Base-by-base conservation (phyloP, 1,140 invertebrate species). In the Paraescarpia echinospica region DNA sequence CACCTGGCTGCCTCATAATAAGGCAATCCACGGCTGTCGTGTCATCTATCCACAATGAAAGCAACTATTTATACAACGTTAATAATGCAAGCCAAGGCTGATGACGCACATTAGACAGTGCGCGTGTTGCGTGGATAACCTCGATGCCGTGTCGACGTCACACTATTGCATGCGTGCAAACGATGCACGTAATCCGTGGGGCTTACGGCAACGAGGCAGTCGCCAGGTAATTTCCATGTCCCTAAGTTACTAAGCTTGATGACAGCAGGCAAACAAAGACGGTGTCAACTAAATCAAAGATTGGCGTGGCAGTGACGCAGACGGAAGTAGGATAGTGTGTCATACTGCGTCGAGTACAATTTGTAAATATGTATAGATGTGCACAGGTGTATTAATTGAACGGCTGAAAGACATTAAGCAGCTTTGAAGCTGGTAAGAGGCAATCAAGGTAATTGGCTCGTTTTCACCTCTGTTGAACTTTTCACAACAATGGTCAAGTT, bases 21-120 rank as follows among this genome's bases (percentile, higher is more conserved):
- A 77, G 18, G 27, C 59, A 77, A 77, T 77, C 59, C 59, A 77
- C 59, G 27, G 22, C 27, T 18, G 9, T 27, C 59, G 12, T 77
- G 59, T 77, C 59, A 77, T 77, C 59, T 31, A 77, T 18, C 59
- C 59, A 77, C 27, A 77, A 77, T 77, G 59, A 77, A 77, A 77
- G 59, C 59, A 77, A 77, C 59, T 77, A 77, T 77, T 77, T 77
- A 77, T 77, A 77, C 59, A 77, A 77, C 27, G 59, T 77, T 77
- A 77, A 77, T 77, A 77, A 77, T 77, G 59, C 59, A 77, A 27
- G 59, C 59, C 18, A 6, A 12, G 59, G 22, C 59, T 27, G 59
- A 77, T 77, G 59, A 77, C 59, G 59, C 59, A 77, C 4, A 18
- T 77, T 27, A 27, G 59, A 77, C 59, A 27, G 14, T 77, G 59